These are phyloP conservation scores for Troglohyphantes excavatus DNA, from an alignment of 2,888 invertebrate genomes.

Conservation along the genomic window DNA sequence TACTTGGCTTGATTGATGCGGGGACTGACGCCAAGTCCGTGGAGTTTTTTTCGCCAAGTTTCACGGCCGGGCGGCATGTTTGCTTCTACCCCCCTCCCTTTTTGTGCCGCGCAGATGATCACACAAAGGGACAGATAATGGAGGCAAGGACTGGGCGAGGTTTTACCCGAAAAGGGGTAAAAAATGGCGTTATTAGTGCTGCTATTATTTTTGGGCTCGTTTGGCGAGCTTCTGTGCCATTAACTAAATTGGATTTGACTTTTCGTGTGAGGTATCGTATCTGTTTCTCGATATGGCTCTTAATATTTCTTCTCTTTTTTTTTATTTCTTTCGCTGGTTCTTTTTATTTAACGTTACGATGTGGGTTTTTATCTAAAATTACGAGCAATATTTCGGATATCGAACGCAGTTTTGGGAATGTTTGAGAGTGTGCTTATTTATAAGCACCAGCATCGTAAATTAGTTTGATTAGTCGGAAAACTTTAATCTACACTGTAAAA, in stretches of 20 bases:
- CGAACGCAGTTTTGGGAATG: too few relatives aligned
- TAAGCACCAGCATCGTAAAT: too few relatives aligned
- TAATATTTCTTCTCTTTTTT: too few relatives aligned
- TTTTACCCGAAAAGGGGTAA: constrained; percentile 15
- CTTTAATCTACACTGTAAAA: too few relatives aligned
- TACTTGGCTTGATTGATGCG: constrained; percentile 61
- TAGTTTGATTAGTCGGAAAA: too few relatives aligned
- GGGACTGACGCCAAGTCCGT: constrained; percentile 21
- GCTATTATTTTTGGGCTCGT: constrained; percentile 36
- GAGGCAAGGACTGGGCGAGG: constrained; percentile 41
- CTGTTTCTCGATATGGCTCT: too few relatives aligned
- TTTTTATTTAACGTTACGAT: too few relatives aligned
- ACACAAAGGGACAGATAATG: constrained; percentile 60
- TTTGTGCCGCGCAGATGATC: constrained; percentile 4
- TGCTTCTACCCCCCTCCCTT: background rate
- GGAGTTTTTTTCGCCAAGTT: background rate
- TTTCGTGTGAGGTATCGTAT: constrained; percentile 1
- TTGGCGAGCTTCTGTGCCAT: constrained; percentile 23
- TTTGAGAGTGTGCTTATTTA: too few relatives aligned
- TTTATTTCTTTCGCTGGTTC: too few relatives aligned
- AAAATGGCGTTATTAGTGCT: constrained; percentile 51
- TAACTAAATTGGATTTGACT: constrained; percentile 60
- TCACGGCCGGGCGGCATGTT: background rate
- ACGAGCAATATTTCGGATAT: too few relatives aligned
- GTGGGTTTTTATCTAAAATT: too few relatives aligned